These are phyloP conservation scores for Coregonus ussuriensis DNA, from an alignment of 2,797 vertebrate genomes.

Conservation along the genomic window DNA sequence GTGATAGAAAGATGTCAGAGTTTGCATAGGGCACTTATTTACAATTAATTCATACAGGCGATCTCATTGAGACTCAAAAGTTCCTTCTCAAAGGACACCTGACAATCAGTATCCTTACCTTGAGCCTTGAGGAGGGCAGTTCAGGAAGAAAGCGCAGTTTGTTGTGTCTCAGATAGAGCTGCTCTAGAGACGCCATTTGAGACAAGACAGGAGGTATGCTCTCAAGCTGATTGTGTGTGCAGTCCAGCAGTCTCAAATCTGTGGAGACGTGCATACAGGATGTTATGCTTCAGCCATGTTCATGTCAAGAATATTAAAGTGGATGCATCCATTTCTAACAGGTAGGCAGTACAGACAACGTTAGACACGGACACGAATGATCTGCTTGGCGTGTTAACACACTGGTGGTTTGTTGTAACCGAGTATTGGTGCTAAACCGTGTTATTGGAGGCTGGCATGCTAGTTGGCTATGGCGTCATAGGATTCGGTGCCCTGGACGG, in stretches of 20 bases:
- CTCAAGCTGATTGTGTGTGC: slow-evolving; percentile 81
- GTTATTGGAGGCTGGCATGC: too few species aligned
- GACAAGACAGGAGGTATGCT: slow-evolving; percentile 75
- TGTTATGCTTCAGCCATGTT: neutral
- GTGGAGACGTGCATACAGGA: slow-evolving; percentile 7
- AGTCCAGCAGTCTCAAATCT: slow-evolving; percentile 84
- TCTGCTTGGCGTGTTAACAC: too few species aligned
- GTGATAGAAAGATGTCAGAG: neutral
- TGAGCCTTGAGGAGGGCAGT: slow-evolving; percentile 75
- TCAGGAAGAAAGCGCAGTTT: slow-evolving; percentile 78
- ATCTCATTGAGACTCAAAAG: neutral
- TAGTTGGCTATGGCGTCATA: too few species aligned
- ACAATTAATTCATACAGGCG: neutral
- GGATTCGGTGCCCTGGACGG: too few species aligned
- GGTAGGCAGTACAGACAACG: neutral
- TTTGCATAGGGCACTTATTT: neutral
- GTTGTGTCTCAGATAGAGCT: slow-evolving; percentile 84
- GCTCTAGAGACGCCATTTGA: slow-evolving; percentile 81
- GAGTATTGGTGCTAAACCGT: too few species aligned
- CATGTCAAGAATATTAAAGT: neutral
- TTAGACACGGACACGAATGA: too few species aligned
- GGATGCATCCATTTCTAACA: neutral
- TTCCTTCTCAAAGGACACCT: neutral
- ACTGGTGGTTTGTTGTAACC: too few species aligned
- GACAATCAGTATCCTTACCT: slow-evolving; percentile 67